Conservation (phyloP, 2,888 invertebrate genomes). For the Isoperla grammatica region DNA sequence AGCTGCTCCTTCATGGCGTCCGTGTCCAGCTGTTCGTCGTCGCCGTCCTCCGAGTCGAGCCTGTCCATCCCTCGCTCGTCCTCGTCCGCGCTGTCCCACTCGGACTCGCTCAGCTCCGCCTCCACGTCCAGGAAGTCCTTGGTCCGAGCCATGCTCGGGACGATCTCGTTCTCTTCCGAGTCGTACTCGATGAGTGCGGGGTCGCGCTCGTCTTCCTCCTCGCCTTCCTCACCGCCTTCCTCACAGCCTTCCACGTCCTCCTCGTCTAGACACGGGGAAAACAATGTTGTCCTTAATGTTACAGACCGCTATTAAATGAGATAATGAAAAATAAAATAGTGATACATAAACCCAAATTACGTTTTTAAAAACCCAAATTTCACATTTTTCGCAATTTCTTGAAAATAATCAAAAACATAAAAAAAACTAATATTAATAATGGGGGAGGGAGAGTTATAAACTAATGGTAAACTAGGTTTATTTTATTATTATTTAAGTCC, state of each 20-base stretch:
- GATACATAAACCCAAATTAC: no score
- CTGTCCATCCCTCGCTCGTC: conserved; percentile 74
- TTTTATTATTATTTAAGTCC: no score
- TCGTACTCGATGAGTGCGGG: conserved; percentile 59
- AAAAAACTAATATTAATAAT: no score
- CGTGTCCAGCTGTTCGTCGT: conserved; percentile 76
- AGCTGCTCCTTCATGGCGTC: conserved; percentile 71
- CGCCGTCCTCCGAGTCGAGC: conserved; percentile 79
- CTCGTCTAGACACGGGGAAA: neutral
- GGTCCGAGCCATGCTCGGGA: conserved; percentile 41
- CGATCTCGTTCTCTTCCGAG: conserved; percentile 76
- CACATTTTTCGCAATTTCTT: conserved; percentile 43
- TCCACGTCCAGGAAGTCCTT: conserved; percentile 81
- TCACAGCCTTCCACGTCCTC: conserved; percentile 33
- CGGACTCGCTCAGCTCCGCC: conserved; percentile 87
- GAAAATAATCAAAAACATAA: no score
- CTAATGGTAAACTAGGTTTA: no score
- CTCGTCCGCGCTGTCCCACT: conserved; percentile 84
- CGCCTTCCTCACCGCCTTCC: conserved; percentile 36
- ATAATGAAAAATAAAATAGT: no score
- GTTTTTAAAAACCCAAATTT: conserved; percentile 30
- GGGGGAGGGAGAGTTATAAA: no score
- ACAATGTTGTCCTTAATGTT: conserved; percentile 38
- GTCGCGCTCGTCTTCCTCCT: conserved; percentile 35
- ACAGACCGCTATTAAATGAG: no score